A percentile compares a stretch with the other conserved stretches of the same genome.
Evolutionary conservation across 2,113 vertebrate genomes (phyloP).

Genomic region (Lagopus muta): DNA sequence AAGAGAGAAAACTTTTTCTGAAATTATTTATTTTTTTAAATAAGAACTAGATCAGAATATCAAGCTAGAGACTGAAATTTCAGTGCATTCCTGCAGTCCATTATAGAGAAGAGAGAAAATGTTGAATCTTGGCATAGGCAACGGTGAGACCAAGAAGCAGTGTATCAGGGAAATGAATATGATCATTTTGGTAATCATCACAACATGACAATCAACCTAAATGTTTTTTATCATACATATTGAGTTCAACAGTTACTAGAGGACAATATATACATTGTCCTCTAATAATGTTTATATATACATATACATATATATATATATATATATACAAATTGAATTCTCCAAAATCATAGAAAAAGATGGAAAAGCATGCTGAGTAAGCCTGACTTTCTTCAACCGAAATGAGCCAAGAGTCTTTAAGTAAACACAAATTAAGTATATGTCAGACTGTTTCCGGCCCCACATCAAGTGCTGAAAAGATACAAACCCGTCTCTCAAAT

Average conservation of each 20-base stretch:
- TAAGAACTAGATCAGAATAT: not conserved
- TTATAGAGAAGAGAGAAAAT: not conserved
- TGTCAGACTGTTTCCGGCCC: not conserved
- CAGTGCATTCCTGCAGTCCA: not conserved
- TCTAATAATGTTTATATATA: too few relatives aligned
- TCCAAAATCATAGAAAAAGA: not conserved
- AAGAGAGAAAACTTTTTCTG: not conserved
- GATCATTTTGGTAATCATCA: not conserved
- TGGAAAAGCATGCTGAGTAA: not conserved
- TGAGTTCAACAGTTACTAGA: not conserved
- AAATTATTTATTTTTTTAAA: not conserved
- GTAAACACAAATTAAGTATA: not conserved
- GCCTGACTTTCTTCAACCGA: not conserved
- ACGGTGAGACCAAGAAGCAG: not conserved
- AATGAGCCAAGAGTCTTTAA: not conserved
- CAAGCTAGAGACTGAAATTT: not conserved
- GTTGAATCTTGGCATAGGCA: not conserved
- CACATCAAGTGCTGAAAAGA: not conserved
- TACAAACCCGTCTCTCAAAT: not conserved
- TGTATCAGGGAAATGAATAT: not conserved
- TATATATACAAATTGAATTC: not conserved
- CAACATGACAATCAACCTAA: not conserved
- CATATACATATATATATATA: too few relatives aligned
- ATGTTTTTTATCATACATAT: not conserved
- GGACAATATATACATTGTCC: too few relatives aligned